phyloP scores from a whole-genome alignment of 2,888 invertebrate species.

The Spatulosminthurus flaviceps region DNA sequence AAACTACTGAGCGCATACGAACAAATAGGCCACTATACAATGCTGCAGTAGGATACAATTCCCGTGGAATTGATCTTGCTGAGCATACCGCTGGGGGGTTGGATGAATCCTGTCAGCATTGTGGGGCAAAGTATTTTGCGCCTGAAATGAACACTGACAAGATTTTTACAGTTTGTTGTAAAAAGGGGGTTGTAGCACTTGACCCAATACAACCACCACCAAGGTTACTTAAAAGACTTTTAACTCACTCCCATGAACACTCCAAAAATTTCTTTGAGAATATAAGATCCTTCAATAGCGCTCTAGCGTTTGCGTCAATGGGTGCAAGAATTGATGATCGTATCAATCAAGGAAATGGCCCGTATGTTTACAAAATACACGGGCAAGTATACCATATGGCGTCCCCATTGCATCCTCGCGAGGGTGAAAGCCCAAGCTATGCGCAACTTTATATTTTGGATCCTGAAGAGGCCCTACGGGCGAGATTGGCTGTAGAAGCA shows the following conservation, averaged over 20 bases:
- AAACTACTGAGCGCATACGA: too few relatives aligned
- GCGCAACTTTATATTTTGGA: background rate
- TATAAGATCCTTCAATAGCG: too few relatives aligned
- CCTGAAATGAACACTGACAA: background rate
- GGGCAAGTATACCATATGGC: background rate
- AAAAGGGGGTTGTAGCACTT: background rate
- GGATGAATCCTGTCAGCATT: background rate
- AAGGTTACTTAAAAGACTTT: too few relatives aligned
- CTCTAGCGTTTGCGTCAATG: too few relatives aligned
- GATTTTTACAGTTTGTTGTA: background rate
- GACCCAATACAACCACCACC: background rate
- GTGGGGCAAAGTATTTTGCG: background rate
- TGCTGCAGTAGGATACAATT: too few relatives aligned
- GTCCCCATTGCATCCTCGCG: background rate
- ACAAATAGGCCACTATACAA: too few relatives aligned
- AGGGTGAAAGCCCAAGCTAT: background rate
- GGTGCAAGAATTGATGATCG: too few relatives aligned
- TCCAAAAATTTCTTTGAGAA: too few relatives aligned
- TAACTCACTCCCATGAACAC: too few relatives aligned
- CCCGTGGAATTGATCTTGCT: too few relatives aligned
- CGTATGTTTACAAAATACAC: background rate
- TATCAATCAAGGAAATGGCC: background rate
- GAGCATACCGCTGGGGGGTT: background rate
- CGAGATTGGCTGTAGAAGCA: too few relatives aligned
- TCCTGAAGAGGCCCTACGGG: background rate